Conservation (phyloP, 2,888 invertebrate species). For the Thymelicus lineola region DNA sequence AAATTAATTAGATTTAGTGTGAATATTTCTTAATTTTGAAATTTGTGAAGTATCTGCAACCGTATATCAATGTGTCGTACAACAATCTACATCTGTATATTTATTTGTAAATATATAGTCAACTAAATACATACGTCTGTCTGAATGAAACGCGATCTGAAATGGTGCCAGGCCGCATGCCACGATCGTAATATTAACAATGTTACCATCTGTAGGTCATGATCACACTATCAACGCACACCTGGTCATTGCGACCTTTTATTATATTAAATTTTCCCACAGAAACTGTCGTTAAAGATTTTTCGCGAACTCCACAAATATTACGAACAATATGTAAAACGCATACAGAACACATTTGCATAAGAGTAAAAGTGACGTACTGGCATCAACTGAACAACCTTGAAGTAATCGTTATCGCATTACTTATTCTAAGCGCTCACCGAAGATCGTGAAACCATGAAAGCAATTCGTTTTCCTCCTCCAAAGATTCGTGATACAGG, state of each 20-base stretch:
- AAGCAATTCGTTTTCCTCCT: constrained; percentile 70
- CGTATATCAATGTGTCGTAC: neutral
- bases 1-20: no score
- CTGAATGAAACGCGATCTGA: constrained; percentile 75
- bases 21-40: no score
- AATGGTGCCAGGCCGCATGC: constrained; percentile 69
- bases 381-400: constrained; percentile 54
- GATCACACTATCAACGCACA: constrained; percentile 56
- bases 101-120: constrained; percentile 40
- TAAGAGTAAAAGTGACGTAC: constrained; percentile 47
- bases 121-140: constrained; percentile 40
- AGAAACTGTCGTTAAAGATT: neutral
- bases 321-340: constrained; percentile 2
- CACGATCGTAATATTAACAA: constrained; percentile 64
- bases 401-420: constrained; percentile 61
- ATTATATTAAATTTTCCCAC: constrained; percentile 10
- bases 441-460: constrained; percentile 65
- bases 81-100: constrained; percentile 1
- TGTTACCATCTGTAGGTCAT: constrained; percentile 73
- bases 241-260: constrained; percentile 49
- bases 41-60: neutral
- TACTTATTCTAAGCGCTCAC: constrained; percentile 64
- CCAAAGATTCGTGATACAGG: constrained; percentile 56
- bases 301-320: neutral
- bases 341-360: constrained; percentile 42